Conservation (phyloP, 2,888 invertebrate genomes). For the Callyntrura guangdongensis region DNA sequence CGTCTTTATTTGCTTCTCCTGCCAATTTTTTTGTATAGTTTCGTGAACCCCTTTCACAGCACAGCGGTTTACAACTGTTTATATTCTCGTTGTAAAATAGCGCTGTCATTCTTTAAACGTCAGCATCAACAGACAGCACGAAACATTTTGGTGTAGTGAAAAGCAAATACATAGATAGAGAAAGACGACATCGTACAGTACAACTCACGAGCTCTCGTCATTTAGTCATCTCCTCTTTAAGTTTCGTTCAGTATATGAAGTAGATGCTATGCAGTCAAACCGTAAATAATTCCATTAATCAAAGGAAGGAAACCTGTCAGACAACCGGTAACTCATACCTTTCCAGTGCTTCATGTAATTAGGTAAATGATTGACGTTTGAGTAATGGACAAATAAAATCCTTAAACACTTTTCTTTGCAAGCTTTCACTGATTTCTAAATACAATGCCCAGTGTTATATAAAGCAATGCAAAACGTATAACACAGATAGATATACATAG, state of each 20-base stretch:
- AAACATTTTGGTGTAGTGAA: background rate
- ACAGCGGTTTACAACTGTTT: no score
- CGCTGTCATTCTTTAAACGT: no score
- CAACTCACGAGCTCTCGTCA: background rate
- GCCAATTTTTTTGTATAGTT: no score
- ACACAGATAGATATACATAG: background rate
- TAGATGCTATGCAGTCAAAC: conserved; percentile 11
- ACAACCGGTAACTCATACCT: conserved; percentile 64
- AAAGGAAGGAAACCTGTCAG: conserved; percentile 63
- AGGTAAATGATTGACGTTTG: conserved; percentile 78
- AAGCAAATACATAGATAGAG: background rate
- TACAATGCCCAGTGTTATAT: background rate
- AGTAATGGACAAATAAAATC: conserved; percentile 77
- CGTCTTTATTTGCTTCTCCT: no score
- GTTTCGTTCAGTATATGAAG: conserved; percentile 41
- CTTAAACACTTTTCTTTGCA: conserved; percentile 57
- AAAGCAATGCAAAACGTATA: background rate
- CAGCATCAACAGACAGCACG: background rate
- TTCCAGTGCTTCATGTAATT: conserved; percentile 67
- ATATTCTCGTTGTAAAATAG: no score
- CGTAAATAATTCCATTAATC: conserved; percentile 76
- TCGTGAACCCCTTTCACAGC: no score
- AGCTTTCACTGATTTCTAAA: conserved; percentile 70
- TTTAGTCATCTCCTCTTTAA: conserved; percentile 26
- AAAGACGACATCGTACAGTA: background rate